Evolutionary conservation across 2,888 invertebrate genomes (phyloP), one percentile per base, ranked within the genome.

Genomic region (Hypomecis atomaria): DNA sequence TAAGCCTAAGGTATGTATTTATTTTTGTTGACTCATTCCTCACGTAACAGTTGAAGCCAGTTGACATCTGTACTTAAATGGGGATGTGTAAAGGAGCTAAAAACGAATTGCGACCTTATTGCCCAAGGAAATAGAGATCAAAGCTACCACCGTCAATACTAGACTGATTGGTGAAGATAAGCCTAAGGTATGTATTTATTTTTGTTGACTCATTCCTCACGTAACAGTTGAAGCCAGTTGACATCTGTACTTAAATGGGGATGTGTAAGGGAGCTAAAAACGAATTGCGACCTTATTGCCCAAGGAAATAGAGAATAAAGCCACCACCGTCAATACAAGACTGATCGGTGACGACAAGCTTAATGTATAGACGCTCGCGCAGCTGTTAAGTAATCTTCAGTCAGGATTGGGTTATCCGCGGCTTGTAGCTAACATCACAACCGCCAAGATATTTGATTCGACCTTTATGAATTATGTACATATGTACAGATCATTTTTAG

Each of bases 11-110:
- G 64, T 85, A 86, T 59, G 74, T 78, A n/a, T n/a, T n/a, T n/a
- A n/a, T n/a, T n/a, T n/a, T n/a, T n/a, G n/a, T n/a, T n/a, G n/a
- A 98, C 84, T 84, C 94, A 43, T 95, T 94, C 75, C 87, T 98
- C 6, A 93, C 95, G 0, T 89, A 94, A 7, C 94, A 95, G 71
- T 84, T 98, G 70, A 94, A 97, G 78, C 94, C 96, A 0, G 94
- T 94, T 50, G 90, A 91, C 10, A 85, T 96, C 0, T 98, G 98
- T 80, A 84, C 93, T 67, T 87, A 96, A 77, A 95, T 96, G 70
- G 96, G 95, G 7, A 90, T 97, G 49, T 97, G 97, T 73, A 93
- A 96, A 69, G 93, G 93, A 0, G 78, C 82, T 34, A 74, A 73
- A 0, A 76, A 84, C 1, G 86, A 74, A 91, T 96, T 42, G 94